A percentile compares a stretch with the other conserved stretches of the same genome.
Evolutionary conservation across 2,797 vertebrate genomes (phyloP).

Genomic region (Allobates femoralis): DNA sequence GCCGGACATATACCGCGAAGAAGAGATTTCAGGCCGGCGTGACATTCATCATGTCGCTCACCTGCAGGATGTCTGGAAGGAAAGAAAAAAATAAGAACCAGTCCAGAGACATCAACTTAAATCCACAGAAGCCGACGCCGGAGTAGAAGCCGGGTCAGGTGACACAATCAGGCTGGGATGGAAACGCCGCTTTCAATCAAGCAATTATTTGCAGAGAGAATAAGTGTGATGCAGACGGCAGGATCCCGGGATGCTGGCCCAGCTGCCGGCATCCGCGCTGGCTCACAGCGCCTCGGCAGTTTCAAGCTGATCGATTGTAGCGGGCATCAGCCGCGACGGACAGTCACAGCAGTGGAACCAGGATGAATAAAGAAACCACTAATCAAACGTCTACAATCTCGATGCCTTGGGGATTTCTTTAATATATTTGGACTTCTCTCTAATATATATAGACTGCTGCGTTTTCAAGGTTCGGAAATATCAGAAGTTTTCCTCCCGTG

Average conservation of each 20-base stretch:
- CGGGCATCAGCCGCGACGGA: constrained; percentile 4
- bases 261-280: constrained; percentile 23
- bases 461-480: constrained; percentile 21
- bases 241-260: constrained; percentile 35
- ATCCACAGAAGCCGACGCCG: constrained; percentile 55
- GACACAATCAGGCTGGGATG: constrained; percentile 35
- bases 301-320: constrained; percentile 55
- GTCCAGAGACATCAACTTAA: constrained; percentile 47
- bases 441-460: constrained; percentile 36
- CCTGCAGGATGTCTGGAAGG: constrained; percentile 88
- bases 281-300: constrained; percentile 54
- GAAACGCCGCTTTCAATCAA: constrained; percentile 53
- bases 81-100: constrained; percentile 16
- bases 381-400: background rate
- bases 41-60: constrained; percentile 98
- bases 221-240: constrained; percentile 52
- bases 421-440: constrained; percentile 47
- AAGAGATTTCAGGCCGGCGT: constrained; percentile 94
- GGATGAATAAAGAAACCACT: background rate
- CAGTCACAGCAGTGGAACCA: constrained; percentile 38
- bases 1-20: constrained; percentile 84
- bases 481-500: constrained; percentile 23
- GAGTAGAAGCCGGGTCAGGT: constrained; percentile 49
- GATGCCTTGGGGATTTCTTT: constrained; percentile 33
- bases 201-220: constrained; percentile 57